Conservation (phyloP, 2,888 invertebrate species). For the Cosmia pyralina region DNA sequence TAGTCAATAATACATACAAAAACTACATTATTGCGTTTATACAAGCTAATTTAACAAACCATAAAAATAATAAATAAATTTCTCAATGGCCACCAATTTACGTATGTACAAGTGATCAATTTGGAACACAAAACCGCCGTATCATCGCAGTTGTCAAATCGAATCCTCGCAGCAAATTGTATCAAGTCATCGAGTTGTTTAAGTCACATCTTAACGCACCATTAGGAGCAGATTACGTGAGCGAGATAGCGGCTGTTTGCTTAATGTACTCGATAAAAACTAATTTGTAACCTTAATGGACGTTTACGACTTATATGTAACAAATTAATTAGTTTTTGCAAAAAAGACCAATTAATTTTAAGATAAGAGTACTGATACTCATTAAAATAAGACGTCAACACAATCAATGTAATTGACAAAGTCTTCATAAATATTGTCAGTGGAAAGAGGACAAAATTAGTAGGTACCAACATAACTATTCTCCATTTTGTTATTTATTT, state of each 20-base stretch:
- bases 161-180: conserved; percentile 77
- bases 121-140: conserved; percentile 54
- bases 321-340: conserved; percentile 14
- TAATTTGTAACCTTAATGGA: conserved; percentile 77
- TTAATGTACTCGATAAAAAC: conserved; percentile 86
- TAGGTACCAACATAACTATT: background rate
- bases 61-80: background rate
- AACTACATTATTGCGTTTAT: no score
- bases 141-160: conserved; percentile 69
- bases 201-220: conserved; percentile 86
- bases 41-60: conserved; percentile 3
- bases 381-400: background rate
- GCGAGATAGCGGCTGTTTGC: conserved; percentile 84
- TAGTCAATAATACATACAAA: no score
- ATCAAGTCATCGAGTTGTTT: conserved; percentile 84
- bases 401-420: background rate
- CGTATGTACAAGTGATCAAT: conserved; percentile 22
- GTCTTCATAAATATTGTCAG: background rate
- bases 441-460: background rate
- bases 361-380: background rate
- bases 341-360: background rate
- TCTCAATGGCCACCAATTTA: background rate
- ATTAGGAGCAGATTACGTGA: conserved; percentile 87
- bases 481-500: background rate
- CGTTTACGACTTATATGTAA: conserved; percentile 23